Evolutionary conservation across 2,797 vertebrate genomes (phyloP).

Genomic region (Xerus rutilus): DNA sequence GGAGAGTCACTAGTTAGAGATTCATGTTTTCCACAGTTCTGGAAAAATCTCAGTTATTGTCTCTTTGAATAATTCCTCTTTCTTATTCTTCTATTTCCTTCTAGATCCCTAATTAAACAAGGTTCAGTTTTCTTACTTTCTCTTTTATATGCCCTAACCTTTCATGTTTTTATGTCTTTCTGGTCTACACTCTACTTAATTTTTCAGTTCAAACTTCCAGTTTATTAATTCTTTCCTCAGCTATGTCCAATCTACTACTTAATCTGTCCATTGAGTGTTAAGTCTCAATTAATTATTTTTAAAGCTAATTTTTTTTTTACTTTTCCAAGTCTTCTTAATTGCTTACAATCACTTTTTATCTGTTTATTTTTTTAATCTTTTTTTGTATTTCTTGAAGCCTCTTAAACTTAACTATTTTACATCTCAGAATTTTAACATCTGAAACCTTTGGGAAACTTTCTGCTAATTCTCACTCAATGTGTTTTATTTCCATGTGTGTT

Average conservation of each 20-base stretch:
- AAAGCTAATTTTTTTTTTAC: neutral
- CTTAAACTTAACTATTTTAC: conserved; percentile 5
- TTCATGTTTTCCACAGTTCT: neutral
- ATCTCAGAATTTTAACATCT: neutral
- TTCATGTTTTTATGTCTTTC: neutral
- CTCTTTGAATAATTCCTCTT: neutral
- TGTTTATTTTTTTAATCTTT: conserved; percentile 14
- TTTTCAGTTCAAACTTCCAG: neutral
- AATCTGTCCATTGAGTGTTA: conserved; percentile 32
- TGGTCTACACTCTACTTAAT: neutral
- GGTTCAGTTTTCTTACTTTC: neutral
- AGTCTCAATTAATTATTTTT: conserved; percentile 18
- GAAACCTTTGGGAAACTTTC: neutral
- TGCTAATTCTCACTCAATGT: neutral
- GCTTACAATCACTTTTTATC: neutral
- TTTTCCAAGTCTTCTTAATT: neutral
- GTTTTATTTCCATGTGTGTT: neutral
- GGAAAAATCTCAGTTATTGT: neutral
- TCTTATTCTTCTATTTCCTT: neutral
- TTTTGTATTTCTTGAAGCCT: conserved; percentile 8
- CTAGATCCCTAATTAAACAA: neutral
- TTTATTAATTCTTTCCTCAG: neutral
- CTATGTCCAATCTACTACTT: neutral
- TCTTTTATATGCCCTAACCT: neutral
- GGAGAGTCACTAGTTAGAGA: neutral